Conservation (phyloP, 2,797 vertebrate genomes). For the Lagodon rhomboides region DNA sequence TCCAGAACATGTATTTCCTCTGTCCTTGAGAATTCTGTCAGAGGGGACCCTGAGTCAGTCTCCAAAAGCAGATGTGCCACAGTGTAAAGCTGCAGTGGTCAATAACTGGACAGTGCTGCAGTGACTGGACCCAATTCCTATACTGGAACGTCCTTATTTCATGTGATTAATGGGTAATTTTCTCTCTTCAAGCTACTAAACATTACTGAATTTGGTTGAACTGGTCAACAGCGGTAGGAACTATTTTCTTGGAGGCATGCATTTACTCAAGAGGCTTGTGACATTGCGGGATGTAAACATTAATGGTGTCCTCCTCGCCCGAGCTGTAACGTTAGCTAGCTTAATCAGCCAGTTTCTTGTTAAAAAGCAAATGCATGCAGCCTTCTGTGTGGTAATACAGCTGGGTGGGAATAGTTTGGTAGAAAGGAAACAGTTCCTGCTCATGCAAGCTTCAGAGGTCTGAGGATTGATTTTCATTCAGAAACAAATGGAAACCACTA, state of each 20-base stretch:
- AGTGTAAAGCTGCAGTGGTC: slow-evolving; percentile 25
- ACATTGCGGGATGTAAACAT: too few relatives aligned
- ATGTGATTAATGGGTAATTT: not conserved
- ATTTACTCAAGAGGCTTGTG: too few relatives aligned
- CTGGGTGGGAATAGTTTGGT: too few relatives aligned
- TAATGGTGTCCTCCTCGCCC: too few relatives aligned
- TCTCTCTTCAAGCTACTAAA: not conserved
- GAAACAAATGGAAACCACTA: not conserved
- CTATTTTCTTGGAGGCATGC: too few relatives aligned
- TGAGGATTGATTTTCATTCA: not conserved
- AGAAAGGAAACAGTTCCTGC: too few relatives aligned
- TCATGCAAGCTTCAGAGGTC: not conserved
- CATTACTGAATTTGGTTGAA: not conserved
- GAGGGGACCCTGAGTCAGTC: slow-evolving; percentile 6
- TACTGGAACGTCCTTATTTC: not conserved
- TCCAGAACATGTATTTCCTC: slow-evolving; percentile 44
- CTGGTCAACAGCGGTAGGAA: too few relatives aligned
- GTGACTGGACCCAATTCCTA: slow-evolving; percentile 4
- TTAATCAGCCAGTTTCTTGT: too few relatives aligned
- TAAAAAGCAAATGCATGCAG: too few relatives aligned
- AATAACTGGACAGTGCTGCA: not conserved
- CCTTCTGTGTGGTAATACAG: too few relatives aligned
- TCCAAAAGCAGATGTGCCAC: slow-evolving; percentile 35
- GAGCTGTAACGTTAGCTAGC: too few relatives aligned
- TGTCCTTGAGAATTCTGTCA: slow-evolving; percentile 71